A percentile compares a stretch with the other conserved stretches of the same genome.
phyloP scores from a whole-genome alignment of 2,888 invertebrate species.

The Drosophila colorata region DNA sequence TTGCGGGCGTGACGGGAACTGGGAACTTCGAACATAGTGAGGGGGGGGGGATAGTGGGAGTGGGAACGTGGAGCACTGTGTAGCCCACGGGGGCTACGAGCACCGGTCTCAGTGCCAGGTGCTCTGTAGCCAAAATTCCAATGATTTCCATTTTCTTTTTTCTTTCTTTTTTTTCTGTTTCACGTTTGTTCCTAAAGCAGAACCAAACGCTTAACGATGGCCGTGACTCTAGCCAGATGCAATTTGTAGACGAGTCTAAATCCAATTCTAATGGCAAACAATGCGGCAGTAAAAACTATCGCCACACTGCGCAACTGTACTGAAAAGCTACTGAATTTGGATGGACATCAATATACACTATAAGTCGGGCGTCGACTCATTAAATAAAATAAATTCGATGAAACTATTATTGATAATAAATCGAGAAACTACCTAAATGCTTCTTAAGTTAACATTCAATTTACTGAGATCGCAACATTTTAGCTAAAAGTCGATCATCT shows the following conservation, averaged over 20 bases:
- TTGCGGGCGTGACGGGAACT: conserved; percentile 67
- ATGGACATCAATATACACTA: neutral
- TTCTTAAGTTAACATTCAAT: too few relatives aligned
- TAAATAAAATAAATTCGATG: too few relatives aligned
- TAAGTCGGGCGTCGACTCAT: too few relatives aligned
- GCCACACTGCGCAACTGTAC: neutral
- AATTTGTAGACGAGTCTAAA: conserved; percentile 21
- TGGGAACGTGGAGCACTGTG: neutral
- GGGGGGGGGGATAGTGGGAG: neutral
- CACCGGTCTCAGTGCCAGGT: conserved; percentile 21
- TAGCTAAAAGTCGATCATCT: too few relatives aligned
- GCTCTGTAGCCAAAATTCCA: conserved; percentile 40
- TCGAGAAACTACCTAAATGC: neutral
- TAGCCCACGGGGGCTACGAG: neutral
- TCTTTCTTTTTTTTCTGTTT: conserved; percentile 16
- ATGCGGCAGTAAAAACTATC: neutral
- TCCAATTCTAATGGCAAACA: conserved; percentile 11
- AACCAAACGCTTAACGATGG: conserved; percentile 21
- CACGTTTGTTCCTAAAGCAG: neutral
- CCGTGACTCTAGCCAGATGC: conserved; percentile 16
- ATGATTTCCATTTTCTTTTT: conserved; percentile 37
- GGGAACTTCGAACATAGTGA: neutral
- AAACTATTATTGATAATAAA: neutral
- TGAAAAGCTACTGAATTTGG: neutral
- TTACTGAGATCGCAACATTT: too few relatives aligned